A percentile compares a stretch with the other conserved stretches of the same genome.
These are phyloP conservation scores for Gallinago paraguaiae DNA, from an alignment of 2,113 vertebrate genomes.

Conservation along the genomic window DNA sequence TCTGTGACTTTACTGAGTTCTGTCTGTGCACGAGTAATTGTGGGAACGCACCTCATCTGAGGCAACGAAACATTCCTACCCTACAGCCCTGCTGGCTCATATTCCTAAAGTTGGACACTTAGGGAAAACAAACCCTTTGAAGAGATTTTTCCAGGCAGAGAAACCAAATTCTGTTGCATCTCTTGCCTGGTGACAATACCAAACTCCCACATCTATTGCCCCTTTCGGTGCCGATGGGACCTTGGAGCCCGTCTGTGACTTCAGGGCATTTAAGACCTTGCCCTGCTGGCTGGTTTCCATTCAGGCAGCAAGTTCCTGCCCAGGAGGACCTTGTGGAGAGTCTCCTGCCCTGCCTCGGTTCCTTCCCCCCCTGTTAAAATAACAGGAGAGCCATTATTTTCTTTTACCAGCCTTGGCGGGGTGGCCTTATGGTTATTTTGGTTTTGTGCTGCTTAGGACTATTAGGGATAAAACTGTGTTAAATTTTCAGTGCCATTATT, in stretches of 20 bases:
- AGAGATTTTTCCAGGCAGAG: neutral
- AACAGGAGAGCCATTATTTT: neutral
- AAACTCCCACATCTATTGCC: neutral
- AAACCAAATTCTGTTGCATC: neutral
- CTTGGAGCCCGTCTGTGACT: neutral
- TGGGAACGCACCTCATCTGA: neutral
- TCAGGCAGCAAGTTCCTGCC: neutral
- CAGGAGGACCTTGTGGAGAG: neutral
- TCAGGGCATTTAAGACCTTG: neutral
- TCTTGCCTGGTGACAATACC: neutral
- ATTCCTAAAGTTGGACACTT: neutral
- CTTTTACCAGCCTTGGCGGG: neutral
- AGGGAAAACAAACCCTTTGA: neutral
- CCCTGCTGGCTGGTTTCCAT: neutral
- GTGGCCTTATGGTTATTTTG: neutral
- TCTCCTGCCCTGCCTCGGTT: neutral
- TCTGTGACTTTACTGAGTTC: neutral
- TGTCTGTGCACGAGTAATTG: neutral
- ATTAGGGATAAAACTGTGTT: neutral
- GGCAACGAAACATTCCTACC: neutral
- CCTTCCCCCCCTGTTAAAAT: neutral
- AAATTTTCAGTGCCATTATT: neutral
- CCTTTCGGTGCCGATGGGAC: neutral
- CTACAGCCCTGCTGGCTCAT: neutral
- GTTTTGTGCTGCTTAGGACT: neutral